phyloP scores from a whole-genome alignment of 2,888 invertebrate genomes.

The Callyntrura sp. region DNA sequence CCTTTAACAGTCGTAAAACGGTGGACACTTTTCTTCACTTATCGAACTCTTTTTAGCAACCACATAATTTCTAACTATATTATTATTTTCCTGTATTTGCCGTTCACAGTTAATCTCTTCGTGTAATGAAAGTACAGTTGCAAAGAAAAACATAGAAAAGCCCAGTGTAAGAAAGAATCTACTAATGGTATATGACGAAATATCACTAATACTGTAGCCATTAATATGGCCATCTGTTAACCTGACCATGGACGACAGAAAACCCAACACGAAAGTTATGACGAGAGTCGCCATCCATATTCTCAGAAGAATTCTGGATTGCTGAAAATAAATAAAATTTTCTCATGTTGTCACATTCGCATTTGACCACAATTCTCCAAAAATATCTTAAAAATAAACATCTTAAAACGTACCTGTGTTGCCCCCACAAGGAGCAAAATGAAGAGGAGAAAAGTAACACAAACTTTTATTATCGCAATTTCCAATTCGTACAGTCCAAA shows the following conservation, averaged over 20 bases:
- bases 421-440: constrained; percentile 56
- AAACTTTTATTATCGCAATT: constrained; percentile 55
- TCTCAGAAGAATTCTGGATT: constrained; percentile 47
- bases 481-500: constrained; percentile 67
- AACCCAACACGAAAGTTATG: constrained; percentile 32
- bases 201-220: not conserved
- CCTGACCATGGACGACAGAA: constrained; percentile 30
- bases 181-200: not conserved
- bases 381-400: not conserved
- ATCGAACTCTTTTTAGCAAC: constrained; percentile 48
- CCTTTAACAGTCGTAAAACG: constrained; percentile 63
- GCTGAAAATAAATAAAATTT: constrained; percentile 26
- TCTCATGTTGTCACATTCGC: too few species aligned
- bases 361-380: too few species aligned
- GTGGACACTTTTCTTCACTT: constrained; percentile 62
- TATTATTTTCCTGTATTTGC: not conserved
- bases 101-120: constrained; percentile 55
- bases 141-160: constrained; percentile 54
- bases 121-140: constrained; percentile 46
- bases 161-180: constrained; percentile 47
- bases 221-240: constrained; percentile 29
- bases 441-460: constrained; percentile 53
- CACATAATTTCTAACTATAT: constrained; percentile 16
- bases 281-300: constrained; percentile 17
- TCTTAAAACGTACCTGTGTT: constrained; percentile 46